These are phyloP conservation scores for Aromia moschata DNA, from an alignment of 2,888 invertebrate species.

Conservation along the genomic window DNA sequence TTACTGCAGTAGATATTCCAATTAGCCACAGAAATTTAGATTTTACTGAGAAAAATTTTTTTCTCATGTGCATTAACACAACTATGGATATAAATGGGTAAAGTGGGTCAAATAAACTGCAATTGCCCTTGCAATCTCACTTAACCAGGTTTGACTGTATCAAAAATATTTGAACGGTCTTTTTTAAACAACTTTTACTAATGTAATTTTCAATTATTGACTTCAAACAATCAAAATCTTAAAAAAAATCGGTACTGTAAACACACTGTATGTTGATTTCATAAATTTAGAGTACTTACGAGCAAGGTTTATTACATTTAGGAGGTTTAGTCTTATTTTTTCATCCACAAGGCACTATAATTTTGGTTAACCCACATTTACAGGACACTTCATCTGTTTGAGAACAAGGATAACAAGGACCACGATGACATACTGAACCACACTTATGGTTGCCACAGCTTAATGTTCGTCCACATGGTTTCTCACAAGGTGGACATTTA, in stretches of 20 bases:
- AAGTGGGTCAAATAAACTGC: too few species aligned
- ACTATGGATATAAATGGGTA: too few species aligned
- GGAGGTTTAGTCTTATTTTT: conserved; percentile 81
- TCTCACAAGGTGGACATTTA: conserved; percentile 84
- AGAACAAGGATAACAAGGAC: conserved; percentile 86
- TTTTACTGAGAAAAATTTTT: too few species aligned
- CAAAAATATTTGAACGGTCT: too few species aligned
- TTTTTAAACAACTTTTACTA: too few species aligned
- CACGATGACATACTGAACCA: conserved; percentile 79
- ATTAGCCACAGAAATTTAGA: too few species aligned
- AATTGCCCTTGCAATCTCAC: too few species aligned
- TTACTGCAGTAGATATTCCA: too few species aligned
- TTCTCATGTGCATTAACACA: too few species aligned
- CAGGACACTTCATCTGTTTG: conserved; percentile 78
- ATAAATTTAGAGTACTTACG: conserved; percentile 65
- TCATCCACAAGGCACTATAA: conserved; percentile 87
- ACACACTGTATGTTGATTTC: not conserved
- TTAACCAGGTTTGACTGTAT: too few species aligned
- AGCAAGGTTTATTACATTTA: conserved; percentile 78
- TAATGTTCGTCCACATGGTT: conserved; percentile 82
- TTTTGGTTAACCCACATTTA: conserved; percentile 80
- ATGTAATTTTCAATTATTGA: too few species aligned
- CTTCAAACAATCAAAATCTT: too few species aligned
- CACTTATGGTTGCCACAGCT: conserved; percentile 91
- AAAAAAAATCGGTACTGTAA: not conserved